Percentiles rank a stretch among this genome's conserved stretches.
Conservation (phyloP, 2,113 vertebrate genomes). For the Coptodon bakossiorum region DNA sequence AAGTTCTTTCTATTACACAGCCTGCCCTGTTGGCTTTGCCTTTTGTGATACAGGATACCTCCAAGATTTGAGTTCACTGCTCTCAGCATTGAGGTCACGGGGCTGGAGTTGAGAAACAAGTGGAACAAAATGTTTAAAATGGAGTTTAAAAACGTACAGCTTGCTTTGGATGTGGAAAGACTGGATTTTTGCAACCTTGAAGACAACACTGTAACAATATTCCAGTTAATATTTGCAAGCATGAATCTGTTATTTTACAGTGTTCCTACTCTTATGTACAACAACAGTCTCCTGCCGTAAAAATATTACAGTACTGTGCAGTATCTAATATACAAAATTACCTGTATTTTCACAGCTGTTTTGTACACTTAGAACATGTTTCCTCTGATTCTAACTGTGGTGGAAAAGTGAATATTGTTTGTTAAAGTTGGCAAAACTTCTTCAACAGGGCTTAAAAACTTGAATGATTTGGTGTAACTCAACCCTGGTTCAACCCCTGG, state of each 20-base stretch:
- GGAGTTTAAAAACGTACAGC: background rate
- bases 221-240: background rate
- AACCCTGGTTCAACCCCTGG: background rate
- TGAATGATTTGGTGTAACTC: accelerated
- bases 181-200: background rate
- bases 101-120: background rate
- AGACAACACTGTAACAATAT: background rate
- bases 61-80: background rate
- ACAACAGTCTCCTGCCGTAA: background rate
- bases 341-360: background rate
- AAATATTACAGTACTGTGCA: background rate
- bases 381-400: background rate
- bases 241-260: background rate
- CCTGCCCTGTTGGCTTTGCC: accelerated
- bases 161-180: background rate
- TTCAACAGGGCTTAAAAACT: background rate
- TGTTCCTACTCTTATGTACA: background rate
- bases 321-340: background rate
- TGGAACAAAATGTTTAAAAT: accelerated
- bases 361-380: background rate
- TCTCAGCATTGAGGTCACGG: too few relatives aligned
- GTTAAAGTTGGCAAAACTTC: accelerated
- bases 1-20: background rate
- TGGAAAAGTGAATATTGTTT: background rate
- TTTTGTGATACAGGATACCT: background rate